Base-by-base conservation (phyloP, 2,888 invertebrate genomes). In the Rhagophthalmus giganteus region DNA sequence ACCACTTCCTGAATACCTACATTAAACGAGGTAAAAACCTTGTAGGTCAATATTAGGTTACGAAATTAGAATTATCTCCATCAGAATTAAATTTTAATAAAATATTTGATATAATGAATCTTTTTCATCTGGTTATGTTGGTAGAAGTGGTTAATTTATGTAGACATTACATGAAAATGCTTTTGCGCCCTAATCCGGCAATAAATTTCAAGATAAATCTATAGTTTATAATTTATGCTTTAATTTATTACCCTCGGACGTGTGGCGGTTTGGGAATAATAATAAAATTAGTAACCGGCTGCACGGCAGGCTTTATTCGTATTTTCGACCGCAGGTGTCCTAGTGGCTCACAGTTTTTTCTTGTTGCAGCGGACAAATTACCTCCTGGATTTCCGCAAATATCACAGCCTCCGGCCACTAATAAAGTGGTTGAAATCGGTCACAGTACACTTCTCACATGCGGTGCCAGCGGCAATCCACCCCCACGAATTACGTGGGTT, bases 371-470 rank as follows among this genome's bases (percentile, higher is more conserved):
- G 63, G 91, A 90, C 69, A 89, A 90, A 76, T 81, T 93, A 56
- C 97, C 98, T 1, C 80, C 81, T 33, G 98, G 97, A 20, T 99
- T 97, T 77, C 98, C 98, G 33, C 82, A 84, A 71, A 90, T 94
- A 70, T 86, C 87, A 25, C 87, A 90, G 65, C 88, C 91, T 28
- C 95, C 97, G 0, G 85, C 85, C 54, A 88, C 94, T 48, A 92
- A 94, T 56, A 92, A 94, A 79, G 96, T 95, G 41, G 96, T 97
- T 39, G 98, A 99, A 78, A 94, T 93, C 60, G 95, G 94, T 10
- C 91, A 94, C 76, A 91, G 87, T 31, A 90, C 95, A 8, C 84
- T 91, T 13, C 83, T 99, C 66, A 86, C 87, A 30, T 99, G 98
- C 77, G 84, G 88, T 55, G 96, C 94, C 25, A 83, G 82, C 30